phyloP scores from a whole-genome alignment of 2,113 vertebrate species.

The Nestor notabilis region DNA sequence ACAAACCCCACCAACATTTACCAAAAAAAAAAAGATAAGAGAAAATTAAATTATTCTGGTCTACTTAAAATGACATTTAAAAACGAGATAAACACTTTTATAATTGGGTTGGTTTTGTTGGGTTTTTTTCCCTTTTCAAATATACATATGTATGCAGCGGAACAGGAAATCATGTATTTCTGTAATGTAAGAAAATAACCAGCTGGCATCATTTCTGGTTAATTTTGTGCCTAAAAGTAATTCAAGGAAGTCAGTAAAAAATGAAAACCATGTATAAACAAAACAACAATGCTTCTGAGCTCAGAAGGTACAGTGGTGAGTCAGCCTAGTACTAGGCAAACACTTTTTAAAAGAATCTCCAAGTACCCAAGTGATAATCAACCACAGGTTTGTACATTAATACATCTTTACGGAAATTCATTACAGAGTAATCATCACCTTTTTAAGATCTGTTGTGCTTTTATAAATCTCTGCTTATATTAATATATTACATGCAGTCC shows the following conservation, averaged over 20 bases:
- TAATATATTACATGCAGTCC: rapidly evolving
- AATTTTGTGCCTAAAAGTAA: background rate
- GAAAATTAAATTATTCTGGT: background rate
- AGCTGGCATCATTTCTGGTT: background rate
- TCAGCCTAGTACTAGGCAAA: background rate
- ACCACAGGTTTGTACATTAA: background rate
- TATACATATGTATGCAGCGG: rapidly evolving
- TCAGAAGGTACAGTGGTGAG: background rate
- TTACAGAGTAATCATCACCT: background rate
- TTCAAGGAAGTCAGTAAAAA: background rate
- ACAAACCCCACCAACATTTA: background rate
- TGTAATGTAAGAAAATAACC: background rate
- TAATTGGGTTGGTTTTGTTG: background rate
- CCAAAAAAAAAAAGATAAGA: background rate
- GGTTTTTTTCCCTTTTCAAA: background rate
- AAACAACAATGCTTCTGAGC: background rate
- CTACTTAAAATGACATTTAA: background rate
- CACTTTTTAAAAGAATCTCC: background rate
- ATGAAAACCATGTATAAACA: background rate
- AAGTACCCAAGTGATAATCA: background rate
- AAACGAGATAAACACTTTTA: background rate
- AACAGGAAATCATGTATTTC: background rate
- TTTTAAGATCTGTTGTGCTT: background rate
- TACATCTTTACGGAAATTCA: background rate
- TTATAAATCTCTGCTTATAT: background rate